phyloP scores from a whole-genome alignment of 1,140 invertebrate genomes.

The Musca vetustissima region DNA sequence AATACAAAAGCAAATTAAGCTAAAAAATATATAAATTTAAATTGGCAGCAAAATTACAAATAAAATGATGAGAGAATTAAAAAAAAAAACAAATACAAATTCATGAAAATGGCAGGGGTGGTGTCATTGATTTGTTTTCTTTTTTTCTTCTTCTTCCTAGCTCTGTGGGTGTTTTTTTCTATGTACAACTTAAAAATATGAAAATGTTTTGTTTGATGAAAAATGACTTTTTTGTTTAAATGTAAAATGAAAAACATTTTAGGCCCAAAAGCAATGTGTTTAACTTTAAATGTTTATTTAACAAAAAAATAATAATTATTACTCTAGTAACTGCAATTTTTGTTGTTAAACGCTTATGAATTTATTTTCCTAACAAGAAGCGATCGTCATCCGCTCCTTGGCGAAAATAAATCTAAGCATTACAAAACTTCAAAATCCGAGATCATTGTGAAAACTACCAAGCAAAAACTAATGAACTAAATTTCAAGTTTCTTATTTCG shows the following conservation, averaged over 20 bases:
- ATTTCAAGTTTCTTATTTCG: neutral
- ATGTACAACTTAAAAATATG: constrained; percentile 13
- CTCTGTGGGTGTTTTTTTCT: neutral
- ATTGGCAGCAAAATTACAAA: constrained; percentile 22
- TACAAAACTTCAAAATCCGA: constrained; percentile 52
- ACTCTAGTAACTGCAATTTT: constrained; percentile 17
- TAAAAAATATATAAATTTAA: constrained; percentile 16
- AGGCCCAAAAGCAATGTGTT: neutral
- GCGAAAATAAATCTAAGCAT: constrained; percentile 36
- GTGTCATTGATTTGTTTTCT: neutral
- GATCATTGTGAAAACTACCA: constrained; percentile 56
- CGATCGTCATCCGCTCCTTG: too few relatives aligned
- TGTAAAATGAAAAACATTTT: neutral
- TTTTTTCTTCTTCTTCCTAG: too few relatives aligned
- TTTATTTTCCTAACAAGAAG: neutral
- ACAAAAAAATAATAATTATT: neutral
- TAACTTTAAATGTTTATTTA: neutral
- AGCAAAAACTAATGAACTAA: constrained; percentile 24
- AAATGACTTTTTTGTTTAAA: neutral
- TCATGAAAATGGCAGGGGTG: neutral
- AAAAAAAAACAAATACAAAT: neutral
- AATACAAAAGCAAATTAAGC: constrained; percentile 1
- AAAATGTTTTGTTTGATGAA: neutral
- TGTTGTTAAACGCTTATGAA: constrained; percentile 11
- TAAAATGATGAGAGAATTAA: too few relatives aligned